Evolutionary conservation across 2,797 vertebrate genomes (phyloP).

Genomic region (Psittacula echo): DNA sequence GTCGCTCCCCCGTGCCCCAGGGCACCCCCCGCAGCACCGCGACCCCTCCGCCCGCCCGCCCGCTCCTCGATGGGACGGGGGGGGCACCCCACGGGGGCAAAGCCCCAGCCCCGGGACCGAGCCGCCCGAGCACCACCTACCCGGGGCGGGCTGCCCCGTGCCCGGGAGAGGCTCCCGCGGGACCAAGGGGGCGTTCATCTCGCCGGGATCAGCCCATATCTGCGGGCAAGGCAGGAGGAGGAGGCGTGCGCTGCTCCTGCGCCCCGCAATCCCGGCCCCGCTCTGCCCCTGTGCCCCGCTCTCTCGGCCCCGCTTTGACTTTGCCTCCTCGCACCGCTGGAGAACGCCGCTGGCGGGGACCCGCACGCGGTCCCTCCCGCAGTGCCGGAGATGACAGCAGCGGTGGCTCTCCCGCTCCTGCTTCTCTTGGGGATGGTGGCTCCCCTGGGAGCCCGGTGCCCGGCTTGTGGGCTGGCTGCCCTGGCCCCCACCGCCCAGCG

Average conservation of each 20-base stretch:
- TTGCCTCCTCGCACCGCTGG: fast-evolving
- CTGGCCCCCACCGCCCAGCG: slow-evolving; percentile 79
- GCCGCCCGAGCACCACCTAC: fast-evolving
- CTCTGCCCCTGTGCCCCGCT: not conserved
- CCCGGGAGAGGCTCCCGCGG: not conserved
- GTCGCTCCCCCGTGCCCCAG: too few species aligned
- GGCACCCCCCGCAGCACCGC: too few species aligned
- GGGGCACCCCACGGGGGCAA: too few species aligned
- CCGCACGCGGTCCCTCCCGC: not conserved
- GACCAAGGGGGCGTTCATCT: slow-evolving; percentile 7
- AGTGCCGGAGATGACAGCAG: not conserved
- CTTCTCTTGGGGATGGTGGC: not conserved
- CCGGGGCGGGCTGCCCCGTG: not conserved
- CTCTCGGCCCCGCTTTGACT: not conserved
- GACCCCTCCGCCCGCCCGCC: too few species aligned
- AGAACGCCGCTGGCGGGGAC: not conserved
- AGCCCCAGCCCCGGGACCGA: not conserved
- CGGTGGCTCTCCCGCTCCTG: slow-evolving; percentile 11
- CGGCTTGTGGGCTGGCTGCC: slow-evolving; percentile 77
- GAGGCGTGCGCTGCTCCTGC: not conserved
- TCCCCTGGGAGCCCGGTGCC: slow-evolving; percentile 62
- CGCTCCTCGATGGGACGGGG: too few species aligned
- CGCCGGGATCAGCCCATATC: slow-evolving; percentile 46
- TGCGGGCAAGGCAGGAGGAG: slow-evolving; percentile 7
- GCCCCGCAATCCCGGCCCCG: not conserved